Evolutionary conservation across 2,888 invertebrate genomes (phyloP).

Genomic region (Fragum fragum): DNA sequence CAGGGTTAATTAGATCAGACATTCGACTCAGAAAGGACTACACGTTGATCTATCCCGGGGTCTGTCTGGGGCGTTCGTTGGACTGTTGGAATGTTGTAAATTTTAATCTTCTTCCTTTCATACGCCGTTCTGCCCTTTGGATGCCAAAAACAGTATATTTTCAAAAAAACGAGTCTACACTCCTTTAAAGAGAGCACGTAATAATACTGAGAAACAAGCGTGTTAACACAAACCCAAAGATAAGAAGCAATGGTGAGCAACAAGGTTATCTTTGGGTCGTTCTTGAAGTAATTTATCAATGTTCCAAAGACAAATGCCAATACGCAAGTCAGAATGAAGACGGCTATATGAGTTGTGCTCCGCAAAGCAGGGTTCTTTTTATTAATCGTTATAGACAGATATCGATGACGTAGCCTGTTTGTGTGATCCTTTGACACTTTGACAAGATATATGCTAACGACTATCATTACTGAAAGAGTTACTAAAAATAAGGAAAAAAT

Average conservation of each 20-base stretch:
- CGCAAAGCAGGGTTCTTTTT: not conserved
- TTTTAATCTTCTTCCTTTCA: not conserved
- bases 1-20: too few species aligned
- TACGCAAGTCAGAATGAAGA: not conserved
- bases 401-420: not conserved
- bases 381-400: not conserved
- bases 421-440: not conserved
- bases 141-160: not conserved
- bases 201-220: constrained; percentile 2
- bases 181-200: constrained; percentile 15
- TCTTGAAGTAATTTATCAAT: too few species aligned
- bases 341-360: not conserved
- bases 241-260: not conserved
- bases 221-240: not conserved
- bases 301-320: too few species aligned
- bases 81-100: constrained; percentile 13
- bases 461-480: not conserved
- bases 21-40: too few species aligned
- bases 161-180: not conserved
- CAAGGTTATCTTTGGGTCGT: not conserved
- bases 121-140: not conserved
- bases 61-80: not conserved
- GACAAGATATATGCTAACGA: not conserved
- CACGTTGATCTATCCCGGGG: too few species aligned
- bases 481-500: not conserved